These are phyloP conservation scores for Tautogolabrus adspersus DNA, from an alignment of 2,113 vertebrate species.

Conservation along the genomic window DNA sequence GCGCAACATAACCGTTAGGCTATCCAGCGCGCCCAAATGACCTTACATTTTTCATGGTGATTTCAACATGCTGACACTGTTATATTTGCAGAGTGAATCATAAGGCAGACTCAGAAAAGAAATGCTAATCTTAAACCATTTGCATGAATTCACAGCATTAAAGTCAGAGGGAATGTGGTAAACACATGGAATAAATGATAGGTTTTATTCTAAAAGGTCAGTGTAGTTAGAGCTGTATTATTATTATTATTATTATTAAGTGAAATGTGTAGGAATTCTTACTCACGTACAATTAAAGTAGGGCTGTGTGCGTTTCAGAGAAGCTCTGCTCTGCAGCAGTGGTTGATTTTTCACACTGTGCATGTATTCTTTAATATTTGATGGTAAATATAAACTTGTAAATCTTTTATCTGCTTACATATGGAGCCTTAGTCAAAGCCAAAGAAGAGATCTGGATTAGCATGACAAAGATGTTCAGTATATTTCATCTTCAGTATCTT, in stretches of 20 bases:
- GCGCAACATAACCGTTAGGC: no score
- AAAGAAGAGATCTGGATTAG: slow-evolving; percentile 7
- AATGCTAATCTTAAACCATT: background rate
- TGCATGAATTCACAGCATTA: background rate
- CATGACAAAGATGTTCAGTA: slow-evolving; percentile 43
- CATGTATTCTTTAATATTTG: background rate
- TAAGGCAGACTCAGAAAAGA: background rate
- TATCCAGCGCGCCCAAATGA: background rate
- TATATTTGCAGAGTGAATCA: background rate
- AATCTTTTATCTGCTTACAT: slow-evolving; percentile 48
- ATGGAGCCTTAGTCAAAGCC: slow-evolving; percentile 22
- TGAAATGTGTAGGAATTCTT: no score
- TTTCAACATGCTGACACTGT: background rate
- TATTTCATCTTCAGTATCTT: slow-evolving; percentile 27
- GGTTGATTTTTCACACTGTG: background rate
- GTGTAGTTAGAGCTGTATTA: background rate
- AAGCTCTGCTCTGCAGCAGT: background rate
- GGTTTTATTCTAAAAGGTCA: background rate
- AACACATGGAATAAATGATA: background rate
- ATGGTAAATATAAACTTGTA: slow-evolving; percentile 26
- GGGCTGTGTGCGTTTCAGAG: background rate
- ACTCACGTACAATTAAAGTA: background rate
- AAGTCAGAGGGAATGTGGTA: background rate
- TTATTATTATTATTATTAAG: background rate
- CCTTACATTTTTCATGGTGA: background rate